Evolutionary conservation across 2,797 vertebrate genomes (phyloP).

Genomic region (Gymnoscopelus microlampas): DNA sequence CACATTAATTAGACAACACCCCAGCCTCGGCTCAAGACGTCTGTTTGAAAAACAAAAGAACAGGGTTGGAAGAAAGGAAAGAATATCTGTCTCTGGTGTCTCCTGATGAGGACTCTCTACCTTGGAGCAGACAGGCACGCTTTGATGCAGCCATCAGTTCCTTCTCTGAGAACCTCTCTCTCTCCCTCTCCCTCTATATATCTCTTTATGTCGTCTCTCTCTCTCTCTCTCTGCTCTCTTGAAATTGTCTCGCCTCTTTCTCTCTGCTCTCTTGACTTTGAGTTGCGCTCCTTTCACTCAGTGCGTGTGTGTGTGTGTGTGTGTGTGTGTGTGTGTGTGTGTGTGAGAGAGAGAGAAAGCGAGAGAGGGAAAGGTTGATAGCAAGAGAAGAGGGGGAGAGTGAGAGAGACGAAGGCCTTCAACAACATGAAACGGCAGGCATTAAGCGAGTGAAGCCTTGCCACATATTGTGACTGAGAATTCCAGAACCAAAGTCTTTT

Average conservation of each 20-base stretch:
- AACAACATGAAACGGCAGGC: slow-evolving; percentile 69
- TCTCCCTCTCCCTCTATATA: slow-evolving; percentile 24
- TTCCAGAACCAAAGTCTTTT: slow-evolving; percentile 49
- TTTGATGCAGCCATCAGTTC: slow-evolving; percentile 69
- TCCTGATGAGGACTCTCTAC: slow-evolving; percentile 61
- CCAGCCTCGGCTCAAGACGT: slow-evolving; percentile 65
- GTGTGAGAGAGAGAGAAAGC: slow-evolving; percentile 36
- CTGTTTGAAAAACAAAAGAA: slow-evolving; percentile 69
- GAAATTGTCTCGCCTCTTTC: background rate
- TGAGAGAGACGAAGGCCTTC: slow-evolving; percentile 50
- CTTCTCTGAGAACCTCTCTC: slow-evolving; percentile 32
- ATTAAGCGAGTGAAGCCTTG: slow-evolving; percentile 65
- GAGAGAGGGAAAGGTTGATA: background rate
- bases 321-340: background rate
- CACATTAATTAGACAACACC: slow-evolving; percentile 74
- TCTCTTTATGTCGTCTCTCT: slow-evolving; percentile 39
- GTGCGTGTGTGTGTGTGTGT: slow-evolving; percentile 8
- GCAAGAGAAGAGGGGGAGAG: background rate
- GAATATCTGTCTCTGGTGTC: slow-evolving; percentile 32
- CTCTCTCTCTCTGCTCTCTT: slow-evolving; percentile 42
- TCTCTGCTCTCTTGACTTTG: background rate
- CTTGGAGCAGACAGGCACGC: slow-evolving; percentile 72
- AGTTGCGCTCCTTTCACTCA: background rate
- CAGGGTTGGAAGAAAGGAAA: slow-evolving; percentile 52
- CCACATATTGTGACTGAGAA: slow-evolving; percentile 62